Conservation (phyloP, 2,797 vertebrate species). For the Falco berigora region DNA sequence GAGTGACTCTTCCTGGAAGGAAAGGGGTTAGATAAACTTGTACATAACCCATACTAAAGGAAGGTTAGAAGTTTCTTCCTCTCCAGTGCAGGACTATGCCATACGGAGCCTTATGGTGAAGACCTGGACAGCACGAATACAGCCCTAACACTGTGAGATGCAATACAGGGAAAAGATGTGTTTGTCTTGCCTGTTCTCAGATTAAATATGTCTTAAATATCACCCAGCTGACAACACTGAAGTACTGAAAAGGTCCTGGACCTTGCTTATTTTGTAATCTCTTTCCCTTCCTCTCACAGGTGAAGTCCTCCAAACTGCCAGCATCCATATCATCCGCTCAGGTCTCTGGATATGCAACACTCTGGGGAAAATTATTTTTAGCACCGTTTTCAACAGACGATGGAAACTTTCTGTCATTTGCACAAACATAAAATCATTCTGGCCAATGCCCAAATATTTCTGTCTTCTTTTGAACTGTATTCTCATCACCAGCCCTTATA, state of each 20-base stretch:
- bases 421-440: background rate
- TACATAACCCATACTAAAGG: background rate
- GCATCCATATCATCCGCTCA: background rate
- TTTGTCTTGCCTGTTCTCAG: background rate
- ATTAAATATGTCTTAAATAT: background rate
- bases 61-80: background rate
- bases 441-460: background rate
- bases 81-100: background rate
- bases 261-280: background rate
- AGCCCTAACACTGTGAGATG: background rate
- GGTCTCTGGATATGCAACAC: background rate
- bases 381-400: slow-evolving; percentile 16
- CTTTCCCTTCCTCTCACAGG: background rate
- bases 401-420: slow-evolving; percentile 21
- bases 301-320: background rate
- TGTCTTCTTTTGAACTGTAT: background rate
- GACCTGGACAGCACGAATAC: background rate
- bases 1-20: background rate
- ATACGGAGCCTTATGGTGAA: accelerated
- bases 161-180: background rate
- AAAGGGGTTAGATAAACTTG: background rate
- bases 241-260: background rate
- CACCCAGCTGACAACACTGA: background rate
- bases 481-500: background rate
- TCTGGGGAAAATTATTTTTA: slow-evolving; percentile 34